Percentiles rank a stretch among this genome's conserved stretches.
These are phyloP conservation scores for Rattus norvegicus DNA, from an alignment of 2,113 vertebrate genomes.

Conservation along the genomic window GRCr8 NC_086034.1:36940001-36940500, in stretches of 20 bases:
- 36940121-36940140: constrained; percentile 4
- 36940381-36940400: no score
- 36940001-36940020: neutral
- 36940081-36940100: neutral
- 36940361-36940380: neutral
- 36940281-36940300: constrained; percentile 5
- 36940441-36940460: no score
- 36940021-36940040: neutral
- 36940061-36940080: neutral
- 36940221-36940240: neutral
- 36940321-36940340: neutral
- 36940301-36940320: neutral
- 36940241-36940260: neutral
- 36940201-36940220: neutral
- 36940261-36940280: constrained; percentile 17
- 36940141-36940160: neutral
- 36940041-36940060: neutral
- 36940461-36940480: no score
- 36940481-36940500: no score
- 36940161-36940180: neutral
- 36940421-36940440: no score
- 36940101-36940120: neutral
- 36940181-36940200: neutral
- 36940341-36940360: neutral
- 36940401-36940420: no score